These are phyloP conservation scores for Scaptomyza reducta DNA, from an alignment of 2,888 invertebrate genomes.

Conservation along the genomic window DNA sequence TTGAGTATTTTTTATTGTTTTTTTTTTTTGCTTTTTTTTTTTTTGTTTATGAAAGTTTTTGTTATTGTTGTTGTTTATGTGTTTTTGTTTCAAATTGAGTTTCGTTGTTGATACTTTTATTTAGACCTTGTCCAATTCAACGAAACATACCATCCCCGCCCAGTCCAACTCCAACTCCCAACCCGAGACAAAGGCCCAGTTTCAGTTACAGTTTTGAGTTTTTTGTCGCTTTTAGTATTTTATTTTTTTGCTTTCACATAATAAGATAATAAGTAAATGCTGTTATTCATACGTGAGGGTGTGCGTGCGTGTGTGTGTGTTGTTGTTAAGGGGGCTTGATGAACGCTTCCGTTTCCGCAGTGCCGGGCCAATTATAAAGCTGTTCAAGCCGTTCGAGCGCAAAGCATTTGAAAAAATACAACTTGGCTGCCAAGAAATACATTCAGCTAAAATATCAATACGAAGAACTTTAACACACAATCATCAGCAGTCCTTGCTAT, in stretches of 20 bases:
- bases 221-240: background rate
- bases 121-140: conserved; percentile 30
- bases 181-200: conserved; percentile 1
- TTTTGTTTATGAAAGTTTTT: conserved; percentile 27
- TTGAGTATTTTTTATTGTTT: background rate
- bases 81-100: conserved; percentile 73
- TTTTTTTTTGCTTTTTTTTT: conserved; percentile 11
- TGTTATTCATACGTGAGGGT: conserved; percentile 21
- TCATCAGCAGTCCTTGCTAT: conserved; percentile 20
- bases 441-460: conserved; percentile 52
- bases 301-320: conserved; percentile 21
- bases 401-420: conserved; percentile 39
- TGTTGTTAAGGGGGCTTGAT: conserved; percentile 58
- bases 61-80: conserved; percentile 23
- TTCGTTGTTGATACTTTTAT: conserved; percentile 68
- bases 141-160: background rate
- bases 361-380: conserved; percentile 71
- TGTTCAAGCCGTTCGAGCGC: conserved; percentile 72
- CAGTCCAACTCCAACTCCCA: background rate
- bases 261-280: conserved; percentile 40
- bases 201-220: conserved; percentile 4
- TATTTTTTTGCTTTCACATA: conserved; percentile 23
- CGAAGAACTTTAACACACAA: conserved; percentile 32
- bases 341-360: conserved; percentile 77
- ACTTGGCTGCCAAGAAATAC: conserved; percentile 35